Evolutionary conservation across 2,113 vertebrate species (phyloP).

Genomic region (Atractosteus spatula): DNA sequence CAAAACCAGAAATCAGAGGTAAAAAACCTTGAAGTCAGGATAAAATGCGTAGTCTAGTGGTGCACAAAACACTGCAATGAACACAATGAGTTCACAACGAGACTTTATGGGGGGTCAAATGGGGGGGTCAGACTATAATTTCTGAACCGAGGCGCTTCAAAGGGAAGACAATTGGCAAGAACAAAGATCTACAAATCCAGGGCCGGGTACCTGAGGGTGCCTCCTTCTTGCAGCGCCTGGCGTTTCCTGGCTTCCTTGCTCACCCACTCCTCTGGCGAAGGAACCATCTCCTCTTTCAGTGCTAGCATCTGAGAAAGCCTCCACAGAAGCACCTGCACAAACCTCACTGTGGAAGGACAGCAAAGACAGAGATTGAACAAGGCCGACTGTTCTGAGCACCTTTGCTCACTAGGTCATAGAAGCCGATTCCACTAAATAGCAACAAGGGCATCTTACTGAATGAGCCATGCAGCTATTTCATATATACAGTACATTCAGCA

Average conservation of each 20-base stretch:
- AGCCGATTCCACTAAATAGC: no score
- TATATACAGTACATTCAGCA: no score
- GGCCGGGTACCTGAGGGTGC: conserved; percentile 58
- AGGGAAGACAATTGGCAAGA: neutral
- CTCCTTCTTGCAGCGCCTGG: conserved; percentile 63
- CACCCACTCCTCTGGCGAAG: conserved; percentile 52
- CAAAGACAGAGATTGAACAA: conserved; percentile 2
- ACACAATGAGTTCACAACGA: no score
- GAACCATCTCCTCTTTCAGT: conserved; percentile 44
- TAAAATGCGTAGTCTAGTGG: no score
- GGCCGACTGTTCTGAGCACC: neutral
- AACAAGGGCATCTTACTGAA: no score
- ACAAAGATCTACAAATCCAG: neutral
- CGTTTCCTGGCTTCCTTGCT: conserved; percentile 54
- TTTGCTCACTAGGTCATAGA: no score
- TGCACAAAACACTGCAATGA: no score
- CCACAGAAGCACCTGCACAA: conserved; percentile 48
- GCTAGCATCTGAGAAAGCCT: conserved; percentile 44
- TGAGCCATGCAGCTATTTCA: no score
- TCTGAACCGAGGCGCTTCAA: no score
- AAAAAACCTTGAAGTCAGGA: no score
- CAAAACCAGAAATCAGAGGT: neutral
- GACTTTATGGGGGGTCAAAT: no score
- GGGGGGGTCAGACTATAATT: no score
- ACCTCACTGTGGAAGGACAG: conserved; percentile 37